Evolutionary conservation across 1,140 invertebrate genomes (phyloP).

Genomic region (Dreissena rostriformis): DNA sequence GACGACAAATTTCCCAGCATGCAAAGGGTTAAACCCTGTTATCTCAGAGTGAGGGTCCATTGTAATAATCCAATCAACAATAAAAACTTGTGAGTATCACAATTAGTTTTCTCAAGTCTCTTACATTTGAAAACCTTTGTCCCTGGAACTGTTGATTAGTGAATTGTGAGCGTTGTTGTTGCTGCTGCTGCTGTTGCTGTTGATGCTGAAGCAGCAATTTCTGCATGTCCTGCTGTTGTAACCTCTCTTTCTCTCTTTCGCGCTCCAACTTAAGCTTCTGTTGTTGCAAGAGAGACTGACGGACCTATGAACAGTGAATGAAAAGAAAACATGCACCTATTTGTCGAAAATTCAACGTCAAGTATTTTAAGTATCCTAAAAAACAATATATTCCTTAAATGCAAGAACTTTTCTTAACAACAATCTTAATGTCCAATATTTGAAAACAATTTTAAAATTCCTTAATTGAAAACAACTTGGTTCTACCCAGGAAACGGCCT

Average conservation of each 20-base stretch:
- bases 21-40: too few relatives aligned
- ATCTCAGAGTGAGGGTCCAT: too few relatives aligned
- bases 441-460: not conserved
- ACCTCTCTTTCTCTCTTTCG: slow-evolving; percentile 64
- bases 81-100: too few relatives aligned
- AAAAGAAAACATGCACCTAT: not conserved
- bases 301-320: slow-evolving; percentile 54
- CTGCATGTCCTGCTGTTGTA: slow-evolving; percentile 86
- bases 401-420: too few relatives aligned
- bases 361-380: too few relatives aligned
- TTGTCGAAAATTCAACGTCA: too few relatives aligned
- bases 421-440: too few relatives aligned
- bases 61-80: too few relatives aligned
- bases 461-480: not conserved
- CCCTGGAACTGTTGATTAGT: slow-evolving; percentile 58
- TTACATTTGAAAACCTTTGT: slow-evolving; percentile 5
- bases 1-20: too few relatives aligned
- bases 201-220: slow-evolving; percentile 80
- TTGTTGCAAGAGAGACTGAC: slow-evolving; percentile 71
- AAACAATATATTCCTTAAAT: too few relatives aligned
- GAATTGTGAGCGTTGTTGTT: slow-evolving; percentile 32
- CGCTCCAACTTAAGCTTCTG: slow-evolving; percentile 69
- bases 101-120: not conserved
- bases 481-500: too few relatives aligned
- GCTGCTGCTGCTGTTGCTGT: slow-evolving; percentile 47